Evolutionary conservation across 2,113 vertebrate species (phyloP).

Genomic region (Lanius ludovicianus): DNA sequence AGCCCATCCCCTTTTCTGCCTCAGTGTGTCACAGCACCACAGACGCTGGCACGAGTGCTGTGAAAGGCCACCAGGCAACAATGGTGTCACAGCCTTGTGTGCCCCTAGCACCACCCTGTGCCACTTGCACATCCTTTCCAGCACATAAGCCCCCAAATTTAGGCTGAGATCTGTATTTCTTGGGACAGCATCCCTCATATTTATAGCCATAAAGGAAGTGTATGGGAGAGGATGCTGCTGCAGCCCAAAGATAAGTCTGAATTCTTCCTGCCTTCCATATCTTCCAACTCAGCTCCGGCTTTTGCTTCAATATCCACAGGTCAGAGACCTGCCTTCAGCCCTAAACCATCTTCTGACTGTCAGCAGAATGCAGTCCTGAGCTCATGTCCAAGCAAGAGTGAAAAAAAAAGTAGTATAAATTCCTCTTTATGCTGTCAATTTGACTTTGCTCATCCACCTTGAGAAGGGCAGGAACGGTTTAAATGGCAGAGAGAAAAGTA

Average conservation of each 20-base stretch:
- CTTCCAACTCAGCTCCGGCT: background rate
- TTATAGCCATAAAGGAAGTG: background rate
- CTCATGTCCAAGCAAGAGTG: background rate
- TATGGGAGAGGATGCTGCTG: background rate
- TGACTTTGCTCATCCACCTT: background rate
- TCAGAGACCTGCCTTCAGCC: background rate
- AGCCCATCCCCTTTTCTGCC: background rate
- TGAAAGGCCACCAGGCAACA: background rate
- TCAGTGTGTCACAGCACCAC: background rate
- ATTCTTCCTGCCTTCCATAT: background rate
- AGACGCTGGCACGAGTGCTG: fast-evolving
- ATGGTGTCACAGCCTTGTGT: background rate
- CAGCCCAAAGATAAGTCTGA: background rate
- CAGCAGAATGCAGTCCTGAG: background rate
- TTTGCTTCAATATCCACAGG: background rate
- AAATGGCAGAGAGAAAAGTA: fast-evolving
- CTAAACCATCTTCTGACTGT: background rate
- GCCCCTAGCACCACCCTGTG: fast-evolving
- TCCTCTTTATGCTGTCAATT: background rate
- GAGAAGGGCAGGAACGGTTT: background rate
- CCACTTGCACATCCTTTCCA: background rate
- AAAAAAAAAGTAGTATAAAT: background rate
- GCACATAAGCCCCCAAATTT: background rate
- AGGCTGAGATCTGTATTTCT: background rate
- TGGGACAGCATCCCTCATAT: background rate